A percentile compares a stretch with the other conserved stretches of the same genome.
Evolutionary conservation across 1,140 invertebrate genomes (phyloP).

Genomic region (Anastrepha ludens): DNA sequence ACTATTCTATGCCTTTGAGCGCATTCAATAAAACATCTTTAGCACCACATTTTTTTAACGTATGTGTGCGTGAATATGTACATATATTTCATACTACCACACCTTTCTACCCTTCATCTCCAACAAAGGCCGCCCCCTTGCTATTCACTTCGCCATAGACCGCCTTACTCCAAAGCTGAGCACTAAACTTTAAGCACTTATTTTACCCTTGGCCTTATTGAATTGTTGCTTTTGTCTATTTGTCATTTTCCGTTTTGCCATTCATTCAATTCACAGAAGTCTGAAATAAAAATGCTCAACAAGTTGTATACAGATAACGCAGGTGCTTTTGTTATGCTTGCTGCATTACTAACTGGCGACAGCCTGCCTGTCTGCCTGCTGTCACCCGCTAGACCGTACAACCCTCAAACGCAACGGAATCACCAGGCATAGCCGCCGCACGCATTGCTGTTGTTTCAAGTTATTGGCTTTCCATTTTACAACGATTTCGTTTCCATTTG

Average conservation of each 20-base stretch:
- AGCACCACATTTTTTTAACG: too few relatives aligned
- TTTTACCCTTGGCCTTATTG: conserved; percentile 17
- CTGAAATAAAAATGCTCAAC: conserved; percentile 1
- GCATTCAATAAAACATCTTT: too few relatives aligned
- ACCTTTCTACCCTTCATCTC: too few relatives aligned
- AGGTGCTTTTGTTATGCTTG: conserved; percentile 20
- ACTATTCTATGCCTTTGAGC: too few relatives aligned
- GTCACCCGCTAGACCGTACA: neutral
- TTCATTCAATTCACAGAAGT: neutral
- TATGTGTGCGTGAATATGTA: too few relatives aligned
- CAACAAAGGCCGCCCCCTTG: too few relatives aligned
- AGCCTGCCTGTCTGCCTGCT: neutral
- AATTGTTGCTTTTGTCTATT: neutral
- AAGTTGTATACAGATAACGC: conserved; percentile 3
- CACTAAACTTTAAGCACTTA: neutral
- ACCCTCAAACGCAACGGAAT: neutral
- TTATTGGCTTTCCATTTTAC: neutral
- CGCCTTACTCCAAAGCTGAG: too few relatives aligned
- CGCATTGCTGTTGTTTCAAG: neutral
- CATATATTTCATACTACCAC: too few relatives aligned
- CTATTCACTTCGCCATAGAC: too few relatives aligned
- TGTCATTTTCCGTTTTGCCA: neutral
- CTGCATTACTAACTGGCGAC: neutral
- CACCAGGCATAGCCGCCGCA: too few relatives aligned
- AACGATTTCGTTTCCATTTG: neutral